Evolutionary conservation across 1,140 invertebrate species (phyloP).

Genomic region (Palaemon carinicauda): DNA sequence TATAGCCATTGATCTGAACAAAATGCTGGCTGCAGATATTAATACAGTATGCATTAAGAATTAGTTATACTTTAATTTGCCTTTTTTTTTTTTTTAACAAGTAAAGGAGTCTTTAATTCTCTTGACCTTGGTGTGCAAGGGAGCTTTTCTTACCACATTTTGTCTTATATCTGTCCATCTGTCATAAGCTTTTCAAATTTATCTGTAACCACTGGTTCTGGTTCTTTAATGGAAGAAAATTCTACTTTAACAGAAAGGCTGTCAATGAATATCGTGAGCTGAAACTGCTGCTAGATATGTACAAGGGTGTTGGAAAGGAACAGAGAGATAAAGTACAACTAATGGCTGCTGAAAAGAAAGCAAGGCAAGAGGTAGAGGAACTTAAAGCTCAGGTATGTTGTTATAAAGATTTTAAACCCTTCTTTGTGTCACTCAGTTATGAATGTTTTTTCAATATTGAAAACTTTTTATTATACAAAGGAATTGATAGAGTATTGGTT

Average conservation of each 20-base stretch:
- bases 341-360: constrained; percentile 94
- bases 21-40: no score
- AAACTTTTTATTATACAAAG: no score
- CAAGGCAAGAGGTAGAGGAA: constrained; percentile 88
- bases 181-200: not conserved
- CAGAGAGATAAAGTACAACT: constrained; percentile 94
- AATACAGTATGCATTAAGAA: no score
- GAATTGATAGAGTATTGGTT: no score
- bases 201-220: not conserved
- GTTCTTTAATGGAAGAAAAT: no score
- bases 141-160: not conserved
- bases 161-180: no score
- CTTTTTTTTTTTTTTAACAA: no score
- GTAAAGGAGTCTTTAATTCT: no score
- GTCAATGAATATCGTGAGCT: constrained; percentile 91
- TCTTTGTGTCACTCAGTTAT: not conserved
- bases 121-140: not conserved
- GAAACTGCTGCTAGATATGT: constrained; percentile 95
- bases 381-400: constrained; percentile 68
- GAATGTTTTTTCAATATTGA: not conserved
- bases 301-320: constrained; percentile 95
- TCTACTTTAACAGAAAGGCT: constrained; percentile 78
- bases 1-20: no score
- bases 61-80: no score
- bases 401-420: not conserved